A percentile compares a stretch with the other conserved stretches of the same genome.
phyloP scores from a whole-genome alignment of 2,888 invertebrate species.

The Temnothorax ravouxi region DNA sequence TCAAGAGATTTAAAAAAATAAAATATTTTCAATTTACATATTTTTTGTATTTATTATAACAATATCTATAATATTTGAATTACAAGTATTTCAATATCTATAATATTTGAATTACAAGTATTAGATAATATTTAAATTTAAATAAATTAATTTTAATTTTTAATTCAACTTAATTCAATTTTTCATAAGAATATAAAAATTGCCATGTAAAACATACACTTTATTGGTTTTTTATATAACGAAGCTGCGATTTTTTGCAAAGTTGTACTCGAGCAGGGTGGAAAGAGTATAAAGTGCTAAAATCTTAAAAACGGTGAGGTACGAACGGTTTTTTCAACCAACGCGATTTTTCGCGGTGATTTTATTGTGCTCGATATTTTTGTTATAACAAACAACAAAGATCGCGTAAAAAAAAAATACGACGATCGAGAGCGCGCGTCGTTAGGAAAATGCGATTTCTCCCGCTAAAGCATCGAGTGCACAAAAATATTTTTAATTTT shows the following conservation, averaged over 20 bases:
- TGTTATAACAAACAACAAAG: constrained; percentile 73
- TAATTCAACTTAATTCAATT: background rate
- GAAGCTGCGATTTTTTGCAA: background rate
- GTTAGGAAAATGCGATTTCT: constrained; percentile 66
- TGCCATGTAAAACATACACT: background rate
- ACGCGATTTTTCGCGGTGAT: constrained; percentile 25
- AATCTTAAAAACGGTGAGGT: background rate
- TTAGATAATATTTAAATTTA: background rate
- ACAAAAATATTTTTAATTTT: constrained; percentile 56
- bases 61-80: background rate
- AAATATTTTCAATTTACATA: background rate
- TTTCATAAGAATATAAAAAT: background rate
- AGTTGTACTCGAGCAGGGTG: background rate
- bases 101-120: background rate
- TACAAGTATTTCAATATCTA: background rate
- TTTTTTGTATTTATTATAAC: background rate
- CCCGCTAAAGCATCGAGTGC: background rate
- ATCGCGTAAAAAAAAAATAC: constrained; percentile 73
- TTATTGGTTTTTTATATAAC: background rate
- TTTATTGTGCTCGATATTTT: constrained; percentile 65
- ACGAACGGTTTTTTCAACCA: background rate
- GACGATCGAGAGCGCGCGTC: constrained; percentile 65
- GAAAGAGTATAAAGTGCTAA: background rate
- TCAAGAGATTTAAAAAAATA: background rate
- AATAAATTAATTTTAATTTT: background rate